These are phyloP conservation scores for Meiosimyza decipiens DNA, from an alignment of 2,888 invertebrate species.

Conservation along the genomic window DNA sequence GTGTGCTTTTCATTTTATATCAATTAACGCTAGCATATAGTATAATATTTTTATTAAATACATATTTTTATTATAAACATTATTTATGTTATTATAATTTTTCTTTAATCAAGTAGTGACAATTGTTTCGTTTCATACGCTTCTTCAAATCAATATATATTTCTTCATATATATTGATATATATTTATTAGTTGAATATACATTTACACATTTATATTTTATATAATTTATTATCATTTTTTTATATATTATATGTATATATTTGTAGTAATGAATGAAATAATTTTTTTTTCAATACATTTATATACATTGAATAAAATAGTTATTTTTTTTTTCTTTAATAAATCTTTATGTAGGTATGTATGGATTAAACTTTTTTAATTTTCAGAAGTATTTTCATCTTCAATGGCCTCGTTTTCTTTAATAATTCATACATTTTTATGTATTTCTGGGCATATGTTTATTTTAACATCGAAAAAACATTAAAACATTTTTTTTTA, in stretches of 20 bases:
- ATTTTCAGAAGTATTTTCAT: not conserved
- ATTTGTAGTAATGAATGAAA: too few species aligned
- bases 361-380: conserved; percentile 14
- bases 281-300: not conserved
- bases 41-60: too few species aligned
- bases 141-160: not conserved
- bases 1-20: conserved; percentile 20
- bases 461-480: conserved; percentile 22
- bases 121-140: not conserved
- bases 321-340: conserved; percentile 5
- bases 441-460: not conserved
- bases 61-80: too few species aligned
- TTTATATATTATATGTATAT: too few species aligned
- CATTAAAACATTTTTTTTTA: conserved; percentile 6
- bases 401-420: not conserved
- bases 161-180: not conserved
- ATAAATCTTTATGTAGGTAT: conserved; percentile 16
- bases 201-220: not conserved
- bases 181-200: not conserved
- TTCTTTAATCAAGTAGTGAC: conserved; percentile 5
- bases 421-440: conserved; percentile 3
- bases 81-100: too few species aligned
- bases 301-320: conserved; percentile 7
- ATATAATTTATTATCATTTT: too few species aligned
- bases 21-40: too few species aligned